These are phyloP conservation scores for Egretta garzetta DNA, from an alignment of 2,113 vertebrate species.

Conservation along the genomic window DNA sequence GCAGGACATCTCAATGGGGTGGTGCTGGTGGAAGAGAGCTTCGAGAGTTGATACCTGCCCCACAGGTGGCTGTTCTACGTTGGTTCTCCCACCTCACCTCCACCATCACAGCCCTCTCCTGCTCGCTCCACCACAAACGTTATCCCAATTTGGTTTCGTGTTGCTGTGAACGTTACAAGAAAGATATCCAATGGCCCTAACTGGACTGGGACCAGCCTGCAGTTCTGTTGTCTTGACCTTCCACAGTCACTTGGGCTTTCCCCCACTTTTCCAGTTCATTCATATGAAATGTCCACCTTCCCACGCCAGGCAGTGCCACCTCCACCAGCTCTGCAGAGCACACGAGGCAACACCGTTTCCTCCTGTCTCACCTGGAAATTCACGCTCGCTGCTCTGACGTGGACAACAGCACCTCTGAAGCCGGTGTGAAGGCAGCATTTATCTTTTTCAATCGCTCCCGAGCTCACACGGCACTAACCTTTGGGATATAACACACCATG, in stretches of 20 bases:
- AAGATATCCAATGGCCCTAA: not conserved
- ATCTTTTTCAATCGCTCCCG: not conserved
- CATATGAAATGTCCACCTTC: fast-evolving
- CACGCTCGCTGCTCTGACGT: fast-evolving
- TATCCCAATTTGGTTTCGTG: not conserved
- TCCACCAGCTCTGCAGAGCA: not conserved
- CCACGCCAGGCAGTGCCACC: not conserved
- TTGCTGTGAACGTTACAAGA: not conserved
- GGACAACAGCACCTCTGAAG: not conserved
- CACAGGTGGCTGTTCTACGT: fast-evolving
- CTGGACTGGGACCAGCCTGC: not conserved
- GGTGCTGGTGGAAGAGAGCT: not conserved
- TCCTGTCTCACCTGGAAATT: not conserved
- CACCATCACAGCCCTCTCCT: not conserved
- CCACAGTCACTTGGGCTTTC: not conserved
- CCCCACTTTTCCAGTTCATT: not conserved
- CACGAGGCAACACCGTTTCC: fast-evolving
- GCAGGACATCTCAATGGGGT: fast-evolving
- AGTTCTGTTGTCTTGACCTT: fast-evolving
- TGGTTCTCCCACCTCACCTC: not conserved
- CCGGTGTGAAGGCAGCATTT: not conserved
- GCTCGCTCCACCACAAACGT: fast-evolving
- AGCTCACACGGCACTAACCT: not conserved
- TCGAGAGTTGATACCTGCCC: not conserved
- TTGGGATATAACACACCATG: not conserved